Conservation (phyloP, 1,140 invertebrate genomes). For the Varroa destructor region DNA sequence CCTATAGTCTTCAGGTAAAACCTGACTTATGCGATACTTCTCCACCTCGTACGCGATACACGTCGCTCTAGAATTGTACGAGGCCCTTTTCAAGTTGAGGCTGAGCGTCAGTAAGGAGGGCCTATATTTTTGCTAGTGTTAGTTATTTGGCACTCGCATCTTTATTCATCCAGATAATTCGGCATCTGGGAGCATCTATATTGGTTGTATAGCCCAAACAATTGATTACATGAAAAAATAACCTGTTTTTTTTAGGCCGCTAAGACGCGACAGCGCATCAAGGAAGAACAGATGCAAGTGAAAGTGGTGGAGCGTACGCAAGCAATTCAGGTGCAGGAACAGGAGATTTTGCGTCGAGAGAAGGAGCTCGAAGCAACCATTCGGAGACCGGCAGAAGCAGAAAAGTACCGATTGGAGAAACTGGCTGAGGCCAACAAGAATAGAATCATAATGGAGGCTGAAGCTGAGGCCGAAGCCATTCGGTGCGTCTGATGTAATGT, state of each 20-base stretch:
- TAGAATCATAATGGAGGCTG: conserved; percentile 70
- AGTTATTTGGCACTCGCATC: no score
- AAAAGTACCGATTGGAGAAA: conserved; percentile 61
- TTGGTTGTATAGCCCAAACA: no score
- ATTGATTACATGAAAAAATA: no score
- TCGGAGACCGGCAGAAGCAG: conserved; percentile 43
- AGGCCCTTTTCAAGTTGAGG: neutral
- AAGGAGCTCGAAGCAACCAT: conserved; percentile 43
- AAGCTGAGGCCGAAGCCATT: conserved; percentile 83
- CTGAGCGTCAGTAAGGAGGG: no score
- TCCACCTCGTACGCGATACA: conserved; percentile 33
- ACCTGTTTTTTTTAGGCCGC: conserved; percentile 38
- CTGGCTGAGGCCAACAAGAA: conserved; percentile 74
- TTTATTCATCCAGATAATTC: neutral
- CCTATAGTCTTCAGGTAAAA: conserved; percentile 40
- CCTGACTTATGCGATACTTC: neutral
- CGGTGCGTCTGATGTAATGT: conserved; percentile 42
- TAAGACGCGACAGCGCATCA: conserved; percentile 45
- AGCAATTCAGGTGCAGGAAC: conserved; percentile 40
- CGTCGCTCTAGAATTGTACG: conserved; percentile 30
- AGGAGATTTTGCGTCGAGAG: conserved; percentile 38
- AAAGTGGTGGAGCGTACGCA: conserved; percentile 43
- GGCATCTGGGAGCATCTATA: conserved; percentile 32
- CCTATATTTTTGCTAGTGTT: no score
- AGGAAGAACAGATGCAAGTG: conserved; percentile 45